Conservation (phyloP, 2,113 vertebrate species). For the Ondatra zibethicus region DNA sequence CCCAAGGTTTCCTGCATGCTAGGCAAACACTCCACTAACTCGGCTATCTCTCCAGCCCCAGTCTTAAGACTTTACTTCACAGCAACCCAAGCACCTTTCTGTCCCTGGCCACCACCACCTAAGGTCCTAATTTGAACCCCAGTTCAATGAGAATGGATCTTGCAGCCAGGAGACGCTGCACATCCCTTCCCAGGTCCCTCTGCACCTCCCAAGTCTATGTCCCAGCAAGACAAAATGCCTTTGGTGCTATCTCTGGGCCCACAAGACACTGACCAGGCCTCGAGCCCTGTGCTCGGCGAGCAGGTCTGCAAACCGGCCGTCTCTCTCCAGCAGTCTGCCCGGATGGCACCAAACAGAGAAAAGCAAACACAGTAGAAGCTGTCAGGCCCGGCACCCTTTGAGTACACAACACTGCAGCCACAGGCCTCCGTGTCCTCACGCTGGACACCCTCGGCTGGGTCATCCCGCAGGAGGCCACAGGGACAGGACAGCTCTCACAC, state of each 20-base stretch:
- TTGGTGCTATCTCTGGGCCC: background rate
- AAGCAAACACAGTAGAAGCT: conserved; percentile 58
- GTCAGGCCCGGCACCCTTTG: background rate
- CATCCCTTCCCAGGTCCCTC: background rate
- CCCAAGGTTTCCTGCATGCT: background rate
- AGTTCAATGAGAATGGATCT: accelerated
- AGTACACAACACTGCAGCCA: background rate
- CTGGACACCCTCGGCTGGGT: accelerated
- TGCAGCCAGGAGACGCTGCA: background rate
- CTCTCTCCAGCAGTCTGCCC: conserved; percentile 8
- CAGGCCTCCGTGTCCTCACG: background rate
- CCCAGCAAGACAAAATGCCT: background rate
- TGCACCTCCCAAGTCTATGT: accelerated
- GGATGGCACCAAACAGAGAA: conserved; percentile 71
- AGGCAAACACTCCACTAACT: background rate
- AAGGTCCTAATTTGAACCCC: background rate
- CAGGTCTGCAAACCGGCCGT: background rate
- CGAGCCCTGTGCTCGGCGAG: accelerated
- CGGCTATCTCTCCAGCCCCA: background rate
- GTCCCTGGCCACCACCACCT: background rate
- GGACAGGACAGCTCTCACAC: background rate
- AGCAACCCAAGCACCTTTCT: background rate
- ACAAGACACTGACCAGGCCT: conserved; percentile 38
- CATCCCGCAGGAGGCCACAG: accelerated
- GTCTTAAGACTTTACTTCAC: background rate